Conservation (phyloP, 2,113 vertebrate species). For the Caloenas nicobarica region DNA sequence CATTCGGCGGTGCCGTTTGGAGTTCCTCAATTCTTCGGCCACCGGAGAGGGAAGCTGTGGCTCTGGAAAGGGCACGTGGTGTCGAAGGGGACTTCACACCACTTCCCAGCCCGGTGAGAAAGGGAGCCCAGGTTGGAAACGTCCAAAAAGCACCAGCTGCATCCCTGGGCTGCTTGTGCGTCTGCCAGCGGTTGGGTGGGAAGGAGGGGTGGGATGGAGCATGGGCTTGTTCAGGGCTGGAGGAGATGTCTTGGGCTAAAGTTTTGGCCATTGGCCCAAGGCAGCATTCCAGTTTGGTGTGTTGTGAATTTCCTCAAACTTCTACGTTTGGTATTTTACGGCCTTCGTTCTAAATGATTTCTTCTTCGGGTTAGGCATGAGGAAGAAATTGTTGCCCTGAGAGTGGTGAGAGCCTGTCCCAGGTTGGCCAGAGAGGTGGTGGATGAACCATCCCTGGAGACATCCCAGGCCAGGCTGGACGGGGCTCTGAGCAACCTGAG, state of each 20-base stretch:
- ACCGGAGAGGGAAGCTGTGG: slow-evolving; percentile 67
- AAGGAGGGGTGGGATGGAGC: not conserved
- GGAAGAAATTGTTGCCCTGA: no score
- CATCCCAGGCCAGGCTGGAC: no score
- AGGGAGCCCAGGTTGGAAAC: slow-evolving; percentile 8
- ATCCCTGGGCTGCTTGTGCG: not conserved
- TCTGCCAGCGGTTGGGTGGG: fast-evolving
- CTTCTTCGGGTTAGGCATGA: no score
- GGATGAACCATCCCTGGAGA: no score
- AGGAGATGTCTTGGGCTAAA: not conserved
- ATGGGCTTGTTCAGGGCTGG: not conserved
- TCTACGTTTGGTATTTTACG: no score
- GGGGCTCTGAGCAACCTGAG: no score
- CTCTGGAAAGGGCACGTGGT: slow-evolving; percentile 62
- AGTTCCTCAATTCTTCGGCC: slow-evolving; percentile 67
- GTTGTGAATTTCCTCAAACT: not conserved
- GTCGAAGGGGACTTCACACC: slow-evolving; percentile 56
- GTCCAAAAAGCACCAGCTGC: not conserved
- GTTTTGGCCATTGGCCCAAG: not conserved
- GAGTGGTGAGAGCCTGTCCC: no score
- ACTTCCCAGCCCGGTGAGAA: slow-evolving; percentile 30
- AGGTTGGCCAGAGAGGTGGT: no score
- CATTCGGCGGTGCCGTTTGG: slow-evolving; percentile 36
- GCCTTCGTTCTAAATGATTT: no score
- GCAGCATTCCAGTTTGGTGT: not conserved